These are phyloP conservation scores for Eidolon dupreanum DNA, from an alignment of 2,797 vertebrate species.

Conservation along the genomic window DNA sequence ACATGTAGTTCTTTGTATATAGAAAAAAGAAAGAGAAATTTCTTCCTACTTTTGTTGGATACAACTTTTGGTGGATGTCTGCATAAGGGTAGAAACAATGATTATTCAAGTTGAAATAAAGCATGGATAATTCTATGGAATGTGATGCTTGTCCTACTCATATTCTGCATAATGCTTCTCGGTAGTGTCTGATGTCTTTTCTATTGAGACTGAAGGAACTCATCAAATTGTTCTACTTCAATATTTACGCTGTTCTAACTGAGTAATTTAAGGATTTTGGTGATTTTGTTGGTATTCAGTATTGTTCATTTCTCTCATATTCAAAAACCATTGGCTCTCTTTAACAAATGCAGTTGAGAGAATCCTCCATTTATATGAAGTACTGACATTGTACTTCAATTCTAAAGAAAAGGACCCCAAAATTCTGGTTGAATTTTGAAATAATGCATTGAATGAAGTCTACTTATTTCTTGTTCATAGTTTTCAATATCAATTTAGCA, in stretches of 20 bases:
- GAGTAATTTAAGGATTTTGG: not conserved
- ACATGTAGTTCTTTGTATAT: not conserved
- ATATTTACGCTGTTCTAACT: not conserved
- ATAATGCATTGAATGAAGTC: not conserved
- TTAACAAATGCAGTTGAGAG: not conserved
- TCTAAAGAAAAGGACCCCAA: not conserved
- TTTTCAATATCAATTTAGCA: not conserved
- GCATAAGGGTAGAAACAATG: not conserved
- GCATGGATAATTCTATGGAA: not conserved
- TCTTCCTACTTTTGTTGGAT: not conserved
- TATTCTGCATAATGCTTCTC: not conserved
- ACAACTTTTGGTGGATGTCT: not conserved
- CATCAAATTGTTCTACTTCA: not conserved
- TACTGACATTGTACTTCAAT: not conserved
- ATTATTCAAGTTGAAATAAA: slow-evolving; percentile 19
- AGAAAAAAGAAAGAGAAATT: not conserved
- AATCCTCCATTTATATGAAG: not conserved
- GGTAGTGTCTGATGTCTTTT: not conserved
- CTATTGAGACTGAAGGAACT: not conserved
- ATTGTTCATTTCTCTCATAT: slow-evolving; percentile 21
- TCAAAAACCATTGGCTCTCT: slow-evolving; percentile 16
- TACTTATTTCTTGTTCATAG: not conserved
- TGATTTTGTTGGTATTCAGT: not conserved
- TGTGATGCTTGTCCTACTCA: not conserved
- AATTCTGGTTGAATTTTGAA: slow-evolving; percentile 22